Conservation (phyloP, 1,140 invertebrate genomes). For the Cepaea nemoralis region DNA sequence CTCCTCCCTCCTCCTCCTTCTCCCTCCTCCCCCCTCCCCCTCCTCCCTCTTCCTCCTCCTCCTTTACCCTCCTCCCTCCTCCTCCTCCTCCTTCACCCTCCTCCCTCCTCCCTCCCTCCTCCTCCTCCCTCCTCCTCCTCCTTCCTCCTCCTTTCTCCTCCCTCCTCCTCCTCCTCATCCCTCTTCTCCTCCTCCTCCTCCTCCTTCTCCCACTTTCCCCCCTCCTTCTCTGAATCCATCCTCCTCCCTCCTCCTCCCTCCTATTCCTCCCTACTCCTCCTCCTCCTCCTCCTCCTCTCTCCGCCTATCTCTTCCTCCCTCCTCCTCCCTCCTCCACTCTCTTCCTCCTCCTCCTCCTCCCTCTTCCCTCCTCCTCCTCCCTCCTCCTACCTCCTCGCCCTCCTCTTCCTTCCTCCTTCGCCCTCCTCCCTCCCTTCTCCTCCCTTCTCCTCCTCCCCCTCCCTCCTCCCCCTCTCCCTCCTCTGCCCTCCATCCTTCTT, state of each 20-base stretch:
- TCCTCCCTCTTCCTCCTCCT: background rate
- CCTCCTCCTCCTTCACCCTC: background rate
- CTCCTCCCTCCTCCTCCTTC: slow-evolving; percentile 17
- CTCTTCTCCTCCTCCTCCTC: background rate
- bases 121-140: background rate
- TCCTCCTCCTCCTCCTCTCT: too few species aligned
- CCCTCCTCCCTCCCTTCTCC: background rate
- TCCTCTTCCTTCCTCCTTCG: too few species aligned
- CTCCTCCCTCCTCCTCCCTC: too few species aligned
- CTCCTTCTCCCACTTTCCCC: too few species aligned
- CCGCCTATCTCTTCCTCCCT: too few species aligned
- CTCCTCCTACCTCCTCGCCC: too few species aligned
- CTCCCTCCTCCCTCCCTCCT: slow-evolving; percentile 7
- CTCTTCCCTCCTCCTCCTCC: background rate
- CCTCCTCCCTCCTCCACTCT: too few species aligned
- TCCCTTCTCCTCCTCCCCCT: background rate
- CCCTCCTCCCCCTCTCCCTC: background rate
- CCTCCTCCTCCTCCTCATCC: slow-evolving; percentile 9
- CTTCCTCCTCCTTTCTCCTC: background rate
- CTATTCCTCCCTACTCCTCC: too few species aligned
- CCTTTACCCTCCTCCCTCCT: slow-evolving; percentile 6
- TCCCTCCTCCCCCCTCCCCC: background rate
- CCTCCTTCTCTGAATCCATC: too few species aligned
- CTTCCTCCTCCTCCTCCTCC: slow-evolving; percentile 2
- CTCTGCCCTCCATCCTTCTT: slow-evolving; percentile 16